Evolutionary conservation across 2,888 invertebrate species (phyloP).

Genomic region (Hoplodrina ambigua): DNA sequence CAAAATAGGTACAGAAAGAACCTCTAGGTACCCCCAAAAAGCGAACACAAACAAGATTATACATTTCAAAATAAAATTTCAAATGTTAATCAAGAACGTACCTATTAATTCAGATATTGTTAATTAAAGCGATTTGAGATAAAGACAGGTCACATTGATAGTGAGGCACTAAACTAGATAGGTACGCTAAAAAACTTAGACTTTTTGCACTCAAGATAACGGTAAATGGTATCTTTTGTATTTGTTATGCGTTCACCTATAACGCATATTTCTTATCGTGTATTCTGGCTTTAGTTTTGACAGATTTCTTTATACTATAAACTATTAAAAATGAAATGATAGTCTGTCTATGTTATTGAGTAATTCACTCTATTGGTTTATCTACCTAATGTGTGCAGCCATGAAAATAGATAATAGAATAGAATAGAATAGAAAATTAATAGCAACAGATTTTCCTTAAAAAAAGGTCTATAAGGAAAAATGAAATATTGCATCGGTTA

Average conservation of each 20-base stretch:
- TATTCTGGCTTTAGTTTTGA: neutral
- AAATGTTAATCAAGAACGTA: conserved; percentile 41
- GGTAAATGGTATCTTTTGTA: conserved; percentile 45
- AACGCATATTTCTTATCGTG: conserved; percentile 53
- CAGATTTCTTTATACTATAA: neutral
- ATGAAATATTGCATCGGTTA: too few relatives aligned
- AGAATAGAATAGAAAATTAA: too few relatives aligned
- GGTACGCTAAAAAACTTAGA: conserved; percentile 78
- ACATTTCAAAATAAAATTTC: conserved; percentile 44
- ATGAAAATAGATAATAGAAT: too few relatives aligned
- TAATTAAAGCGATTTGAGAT: conserved; percentile 62
- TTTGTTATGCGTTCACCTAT: conserved; percentile 60
- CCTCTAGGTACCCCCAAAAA: conserved; percentile 46
- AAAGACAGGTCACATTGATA: conserved; percentile 64
- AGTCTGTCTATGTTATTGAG: neutral
- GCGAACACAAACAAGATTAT: conserved; percentile 35
- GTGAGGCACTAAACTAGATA: conserved; percentile 66
- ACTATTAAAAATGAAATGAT: neutral
- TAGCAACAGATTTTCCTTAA: too few relatives aligned
- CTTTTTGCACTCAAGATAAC: conserved; percentile 67
- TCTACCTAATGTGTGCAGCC: too few relatives aligned
- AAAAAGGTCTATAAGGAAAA: too few relatives aligned
- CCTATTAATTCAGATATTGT: conserved; percentile 46
- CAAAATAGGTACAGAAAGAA: conserved; percentile 20
- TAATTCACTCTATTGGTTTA: neutral